Conservation (phyloP, 1,140 invertebrate genomes). For the Kradibia gibbosae region DNA sequence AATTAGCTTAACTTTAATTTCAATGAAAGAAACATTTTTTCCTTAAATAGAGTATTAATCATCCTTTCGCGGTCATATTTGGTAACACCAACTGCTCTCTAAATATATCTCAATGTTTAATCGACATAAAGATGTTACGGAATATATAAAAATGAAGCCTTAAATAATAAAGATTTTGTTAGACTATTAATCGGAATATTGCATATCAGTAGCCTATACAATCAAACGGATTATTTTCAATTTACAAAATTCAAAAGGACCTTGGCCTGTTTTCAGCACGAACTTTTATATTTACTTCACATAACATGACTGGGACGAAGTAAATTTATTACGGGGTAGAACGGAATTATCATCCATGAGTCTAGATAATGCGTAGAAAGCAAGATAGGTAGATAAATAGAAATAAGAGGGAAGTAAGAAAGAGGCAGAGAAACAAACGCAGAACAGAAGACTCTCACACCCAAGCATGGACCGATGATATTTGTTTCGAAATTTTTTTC, state of each 20-base stretch:
- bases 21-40: neutral
- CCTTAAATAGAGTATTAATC: conserved; percentile 44
- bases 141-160: neutral
- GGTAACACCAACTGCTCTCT: conserved; percentile 17
- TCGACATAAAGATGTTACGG: neutral
- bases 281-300: conserved; percentile 46
- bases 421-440: neutral
- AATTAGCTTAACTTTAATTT: too few relatives aligned
- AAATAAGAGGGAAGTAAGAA: neutral
- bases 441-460: neutral
- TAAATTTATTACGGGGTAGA: conserved; percentile 25
- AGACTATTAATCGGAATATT: neutral
- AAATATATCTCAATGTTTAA: conserved; percentile 22
- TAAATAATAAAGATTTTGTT: conserved; percentile 8
- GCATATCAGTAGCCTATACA: neutral
- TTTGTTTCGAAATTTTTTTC: neutral
- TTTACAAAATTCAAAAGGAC: conserved; percentile 47
- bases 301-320: conserved; percentile 26
- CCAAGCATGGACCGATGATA: neutral
- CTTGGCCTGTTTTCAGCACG: conserved; percentile 47
- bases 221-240: conserved; percentile 32
- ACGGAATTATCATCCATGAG: conserved; percentile 12
- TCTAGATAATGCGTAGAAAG: neutral
- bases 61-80: conserved; percentile 38
- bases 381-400: neutral